phyloP scores from a whole-genome alignment of 2,113 vertebrate genomes.

The Lipotes vexillifer region DNA sequence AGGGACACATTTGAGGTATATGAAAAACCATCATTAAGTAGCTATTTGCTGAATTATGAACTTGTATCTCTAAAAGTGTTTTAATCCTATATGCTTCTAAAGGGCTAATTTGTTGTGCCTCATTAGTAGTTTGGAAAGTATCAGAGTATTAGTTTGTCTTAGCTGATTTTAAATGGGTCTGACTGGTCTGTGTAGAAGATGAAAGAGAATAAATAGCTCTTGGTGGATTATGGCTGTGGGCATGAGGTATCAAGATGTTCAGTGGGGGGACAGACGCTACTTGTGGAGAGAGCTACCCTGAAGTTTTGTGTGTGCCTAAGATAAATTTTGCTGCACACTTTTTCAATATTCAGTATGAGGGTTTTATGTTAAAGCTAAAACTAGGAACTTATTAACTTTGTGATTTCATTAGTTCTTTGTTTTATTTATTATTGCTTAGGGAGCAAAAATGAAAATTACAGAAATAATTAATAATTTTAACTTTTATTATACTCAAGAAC shows the following conservation, averaged over 20 bases:
- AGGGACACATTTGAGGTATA: not conserved
- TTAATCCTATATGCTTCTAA: not conserved
- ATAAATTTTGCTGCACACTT: not conserved
- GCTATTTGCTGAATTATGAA: not conserved
- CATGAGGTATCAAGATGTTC: not conserved
- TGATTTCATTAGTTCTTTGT: not conserved
- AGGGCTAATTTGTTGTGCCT: not conserved
- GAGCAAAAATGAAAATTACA: not conserved
- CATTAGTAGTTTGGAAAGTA: not conserved
- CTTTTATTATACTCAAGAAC: not conserved
- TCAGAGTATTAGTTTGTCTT: not conserved
- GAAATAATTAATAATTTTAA: not conserved
- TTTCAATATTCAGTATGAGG: not conserved
- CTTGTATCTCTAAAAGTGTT: not conserved
- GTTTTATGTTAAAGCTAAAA: not conserved
- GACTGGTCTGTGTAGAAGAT: not conserved
- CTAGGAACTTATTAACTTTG: no score
- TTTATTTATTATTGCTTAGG: not conserved
- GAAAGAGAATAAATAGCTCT: not conserved
- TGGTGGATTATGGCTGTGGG: not conserved
- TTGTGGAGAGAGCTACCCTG: not conserved
- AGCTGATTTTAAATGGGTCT: not conserved
- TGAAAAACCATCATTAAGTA: not conserved
- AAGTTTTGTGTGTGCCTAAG: not conserved
- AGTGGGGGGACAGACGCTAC: not conserved